Evolutionary conservation across 2,113 vertebrate species (phyloP), one percentile per base, ranked within the genome.

Genomic region (Silurus asotus): DNA sequence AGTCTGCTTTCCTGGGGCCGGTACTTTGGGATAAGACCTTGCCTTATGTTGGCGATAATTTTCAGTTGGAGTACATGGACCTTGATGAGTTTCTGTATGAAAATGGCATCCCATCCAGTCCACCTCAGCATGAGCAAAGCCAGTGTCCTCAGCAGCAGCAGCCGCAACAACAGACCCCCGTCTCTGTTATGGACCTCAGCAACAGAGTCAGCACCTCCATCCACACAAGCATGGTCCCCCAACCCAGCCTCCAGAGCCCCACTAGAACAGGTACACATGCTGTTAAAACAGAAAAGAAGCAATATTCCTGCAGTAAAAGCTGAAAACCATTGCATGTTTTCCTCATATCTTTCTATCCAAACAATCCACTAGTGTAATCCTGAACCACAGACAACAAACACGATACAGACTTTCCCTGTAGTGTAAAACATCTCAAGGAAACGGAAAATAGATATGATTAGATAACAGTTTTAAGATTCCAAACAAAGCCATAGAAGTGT

Each of bases 51-150:
- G 96, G 96, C 90, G 96, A 97, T 91, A 96, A 94, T 92, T 97
- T 97, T 94, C 96, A 97, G 91, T 91, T 97, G 94, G 97, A 97
- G 93, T 97, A 97, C 94, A 97, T 97, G 96, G 96, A 97, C 94
- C 94, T 97, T 93, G 96, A 97, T 91, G 97, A 97, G 91, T 97
- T 97, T 91, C 94, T 97, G 77, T 96, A 96, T 0, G 97, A 97
- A 94, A 97, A 97, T 88, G 96, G 97, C 89, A 97, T 97, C 84
- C 96, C 96, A 61, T 96, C 96, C 84, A 96, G 95, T 88, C 95
- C 96, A 1, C 93, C 94, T 49, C 95, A 95, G 84, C 96, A 96
- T 0, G 95, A 96, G 91, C 95, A 95, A 90, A 96, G 92, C 89
- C 94, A 95, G 1, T 95, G 96, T 88, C 96, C 95, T 62, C 90